These are phyloP conservation scores for Microtus pennsylvanicus DNA, from an alignment of 2,113 vertebrate species.

Conservation along the genomic window DNA sequence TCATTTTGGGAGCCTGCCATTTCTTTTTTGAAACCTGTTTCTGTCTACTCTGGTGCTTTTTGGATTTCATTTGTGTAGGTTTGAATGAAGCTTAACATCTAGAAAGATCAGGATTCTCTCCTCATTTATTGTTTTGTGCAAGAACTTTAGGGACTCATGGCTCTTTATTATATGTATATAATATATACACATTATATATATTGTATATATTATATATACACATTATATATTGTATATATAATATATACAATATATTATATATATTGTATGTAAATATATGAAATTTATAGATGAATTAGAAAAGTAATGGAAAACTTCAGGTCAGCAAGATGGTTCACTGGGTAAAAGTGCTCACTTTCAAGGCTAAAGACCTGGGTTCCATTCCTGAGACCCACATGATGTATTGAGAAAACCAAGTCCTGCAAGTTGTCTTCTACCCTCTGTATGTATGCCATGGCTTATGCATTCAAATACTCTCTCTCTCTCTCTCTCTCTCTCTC, in stretches of 20 bases:
- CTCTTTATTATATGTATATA: neutral
- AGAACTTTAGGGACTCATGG: neutral
- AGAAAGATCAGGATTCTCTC: neutral
- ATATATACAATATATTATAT: neutral
- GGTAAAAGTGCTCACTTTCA: neutral
- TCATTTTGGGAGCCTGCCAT: neutral
- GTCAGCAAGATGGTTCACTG: neutral
- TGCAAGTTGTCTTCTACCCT: neutral
- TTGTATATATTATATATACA: too few relatives aligned
- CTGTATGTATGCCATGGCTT: too few relatives aligned
- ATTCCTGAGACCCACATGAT: neutral
- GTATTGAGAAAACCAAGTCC: neutral
- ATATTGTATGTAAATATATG: neutral
- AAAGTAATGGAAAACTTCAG: neutral
- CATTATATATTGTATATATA: neutral
- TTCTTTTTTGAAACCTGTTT: neutral
- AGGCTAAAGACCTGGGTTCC: neutral
- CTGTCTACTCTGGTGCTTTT: neutral
- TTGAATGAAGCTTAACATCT: neutral
- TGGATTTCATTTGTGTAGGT: neutral
- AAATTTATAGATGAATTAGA: neutral
- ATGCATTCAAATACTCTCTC: neutral
- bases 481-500: too few relatives aligned
- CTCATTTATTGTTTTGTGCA: neutral
- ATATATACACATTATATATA: too few relatives aligned